Evolutionary conservation across 2,113 vertebrate species (phyloP), one percentile per base, ranked within the genome.

Genomic region (Mormoops blainvillei): DNA sequence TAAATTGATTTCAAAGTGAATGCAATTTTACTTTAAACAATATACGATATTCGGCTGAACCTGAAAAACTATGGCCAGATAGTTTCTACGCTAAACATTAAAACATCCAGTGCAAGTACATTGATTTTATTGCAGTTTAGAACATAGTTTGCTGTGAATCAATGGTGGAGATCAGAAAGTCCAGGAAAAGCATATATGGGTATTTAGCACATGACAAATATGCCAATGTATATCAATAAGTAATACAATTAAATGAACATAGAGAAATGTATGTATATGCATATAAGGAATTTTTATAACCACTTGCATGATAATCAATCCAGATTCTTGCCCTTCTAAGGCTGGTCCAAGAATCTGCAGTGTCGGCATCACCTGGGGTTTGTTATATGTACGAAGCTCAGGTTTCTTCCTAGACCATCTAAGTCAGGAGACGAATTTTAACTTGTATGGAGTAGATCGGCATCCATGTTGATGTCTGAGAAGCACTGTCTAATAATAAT

Each of bases 1-100:
- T 94, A 92, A 93, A 68, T 89, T 89, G 31, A 77, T 24, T 91
- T 91, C 61, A 68, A 65, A 70, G 16, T 52, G 33, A 87, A 87
- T 52, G 12, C 19, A 94, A 54, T 61, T 67, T 41, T 24, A 61
- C 86, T 63, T 88, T 91, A 71, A 73, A 77, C 85, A 89, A 87
- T 80, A 89, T 15, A 22, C 65, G 48, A 54, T 90, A 22, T 71
- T 50, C 36, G 4, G n/a, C 67, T 4, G 12, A 80, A 86, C 20
- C 74, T 76, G 24, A 45, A 89, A 80, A 83, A 20, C 5, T 45
- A 76, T 87, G 93, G 63, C 58, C 4, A 92, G 15, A 61, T 70
- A 74, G 52, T 28, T 83, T 50, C 54, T 82, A 65, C 41, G 70
- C 78, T 78, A 82, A 91, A 91, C 87, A 94, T 76, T 87, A 94